Evolutionary conservation across 2,888 invertebrate genomes (phyloP), one percentile per base, ranked within the genome.

Genomic region (Cistogaster globosa): DNA sequence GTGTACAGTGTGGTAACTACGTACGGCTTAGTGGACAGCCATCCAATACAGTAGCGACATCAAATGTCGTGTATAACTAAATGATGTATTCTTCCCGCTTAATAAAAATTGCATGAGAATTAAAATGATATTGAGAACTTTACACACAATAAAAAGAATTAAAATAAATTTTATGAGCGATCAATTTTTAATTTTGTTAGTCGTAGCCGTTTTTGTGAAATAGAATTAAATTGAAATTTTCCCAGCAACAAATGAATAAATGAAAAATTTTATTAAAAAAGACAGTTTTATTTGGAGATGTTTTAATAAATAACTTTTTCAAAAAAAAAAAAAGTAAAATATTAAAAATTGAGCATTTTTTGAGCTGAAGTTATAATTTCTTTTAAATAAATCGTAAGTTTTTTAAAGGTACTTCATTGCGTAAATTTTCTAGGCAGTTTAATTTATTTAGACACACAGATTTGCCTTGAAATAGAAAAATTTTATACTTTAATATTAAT

Each of bases 191-290:
- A 18, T 57, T 11, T 42, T 42, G 42, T 2, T 18, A 18, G 55
- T 20, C 18, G 12, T 63, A 22, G 12, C 51, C 62, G n/a, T 53
- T 3, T 36, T 65, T 69, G 53, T 77, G 26, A 67, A 62, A 55
- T 62, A 45, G 32, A 67, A 72, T 45, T 76, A 83, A 82, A 89
- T 89, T 87, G 89, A 89, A 74, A 68, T 67, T 60, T 67, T 62
- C 11, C 55, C 48, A 58, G 69, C 42, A 88, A 87, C 38, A 81
- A n/a, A 55, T 26, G 1, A 71, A 20, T 58, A 57, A 53, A 16
- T 84, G 84, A 88, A 88, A 87, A 84, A 84, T 84, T 86, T 82
- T 87, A 1, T 48, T 83, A 12, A 12, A 11, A 42, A 0, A 12
- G 12, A 1, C 42, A 12, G 12, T 12, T 12, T 12, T 42, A 1